A percentile compares a stretch with the other conserved stretches of the same genome.
phyloP scores from a whole-genome alignment of 2,113 vertebrate genomes.

The Ageneiosus marmoratus region DNA sequence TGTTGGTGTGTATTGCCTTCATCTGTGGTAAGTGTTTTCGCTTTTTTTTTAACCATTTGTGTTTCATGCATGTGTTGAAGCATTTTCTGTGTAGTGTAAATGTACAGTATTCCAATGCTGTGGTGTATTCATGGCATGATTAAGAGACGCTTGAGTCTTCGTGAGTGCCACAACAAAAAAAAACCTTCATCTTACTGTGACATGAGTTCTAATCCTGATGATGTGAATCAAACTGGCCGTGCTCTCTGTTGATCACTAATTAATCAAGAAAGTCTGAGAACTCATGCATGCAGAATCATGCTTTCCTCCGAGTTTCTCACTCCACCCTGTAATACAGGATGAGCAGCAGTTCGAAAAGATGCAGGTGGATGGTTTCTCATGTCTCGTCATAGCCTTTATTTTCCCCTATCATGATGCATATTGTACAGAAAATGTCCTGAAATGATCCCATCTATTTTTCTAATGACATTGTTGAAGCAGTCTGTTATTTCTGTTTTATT shows the following conservation, averaged over 20 bases:
- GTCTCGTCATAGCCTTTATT: too few relatives aligned
- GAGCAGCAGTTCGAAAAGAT: background rate
- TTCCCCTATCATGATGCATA: background rate
- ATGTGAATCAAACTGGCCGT: background rate
- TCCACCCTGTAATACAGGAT: background rate
- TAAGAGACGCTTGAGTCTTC: background rate
- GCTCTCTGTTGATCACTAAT: too few relatives aligned
- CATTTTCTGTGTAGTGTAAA: conserved; percentile 24
- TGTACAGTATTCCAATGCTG: background rate
- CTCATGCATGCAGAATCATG: background rate
- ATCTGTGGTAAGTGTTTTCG: conserved; percentile 68
- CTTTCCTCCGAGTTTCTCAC: background rate
- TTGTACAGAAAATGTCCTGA: too few relatives aligned
- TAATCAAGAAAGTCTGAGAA: too few relatives aligned
- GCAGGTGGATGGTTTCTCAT: background rate
- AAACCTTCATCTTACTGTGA: too few relatives aligned
- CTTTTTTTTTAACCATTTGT: background rate
- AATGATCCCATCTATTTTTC: too few relatives aligned
- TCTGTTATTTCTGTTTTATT: too few relatives aligned
- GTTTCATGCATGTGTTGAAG: conserved; percentile 18
- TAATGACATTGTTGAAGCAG: too few relatives aligned
- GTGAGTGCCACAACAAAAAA: too few relatives aligned
- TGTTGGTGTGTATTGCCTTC: conserved; percentile 46
- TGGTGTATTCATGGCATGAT: background rate
- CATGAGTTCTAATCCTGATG: too few relatives aligned